A percentile compares a stretch with the other conserved stretches of the same genome.
phyloP scores from a whole-genome alignment of 2,888 invertebrate species.

The Agelastica alni region DNA sequence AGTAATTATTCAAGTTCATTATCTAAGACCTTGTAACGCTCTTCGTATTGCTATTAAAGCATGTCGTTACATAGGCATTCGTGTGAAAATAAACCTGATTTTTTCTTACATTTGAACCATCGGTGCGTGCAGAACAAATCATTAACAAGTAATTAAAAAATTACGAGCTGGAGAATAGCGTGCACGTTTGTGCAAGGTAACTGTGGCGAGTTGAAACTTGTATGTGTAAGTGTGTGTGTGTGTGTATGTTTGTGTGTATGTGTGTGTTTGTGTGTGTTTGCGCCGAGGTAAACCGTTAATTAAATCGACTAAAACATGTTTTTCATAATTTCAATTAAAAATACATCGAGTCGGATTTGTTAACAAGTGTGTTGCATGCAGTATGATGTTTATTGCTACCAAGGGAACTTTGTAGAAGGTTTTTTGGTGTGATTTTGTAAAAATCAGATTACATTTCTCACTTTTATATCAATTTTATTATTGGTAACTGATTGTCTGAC shows the following conservation, averaged over 20 bases:
- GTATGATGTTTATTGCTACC: constrained; percentile 3
- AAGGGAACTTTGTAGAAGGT: constrained; percentile 6
- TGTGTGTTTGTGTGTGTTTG: too few species aligned
- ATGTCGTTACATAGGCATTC: neutral
- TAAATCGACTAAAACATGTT: constrained; percentile 32
- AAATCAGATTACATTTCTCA: neutral
- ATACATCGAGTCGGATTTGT: constrained; percentile 28
- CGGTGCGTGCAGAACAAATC: constrained; percentile 14
- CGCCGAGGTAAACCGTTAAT: constrained; percentile 20
- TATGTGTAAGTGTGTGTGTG: too few species aligned
- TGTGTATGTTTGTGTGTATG: too few species aligned
- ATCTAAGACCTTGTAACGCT: too few species aligned
- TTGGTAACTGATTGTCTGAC: too few species aligned
- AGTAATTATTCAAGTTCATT: too few species aligned
- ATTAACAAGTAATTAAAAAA: constrained; percentile 28
- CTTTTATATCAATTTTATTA: too few species aligned
- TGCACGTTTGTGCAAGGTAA: constrained; percentile 16
- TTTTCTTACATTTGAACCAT: neutral
- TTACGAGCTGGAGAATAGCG: constrained; percentile 26
- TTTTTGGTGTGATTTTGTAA: neutral
- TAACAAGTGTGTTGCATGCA: constrained; percentile 34
- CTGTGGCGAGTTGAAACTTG: neutral
- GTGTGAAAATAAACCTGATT: neutral
- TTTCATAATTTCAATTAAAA: constrained; percentile 37
- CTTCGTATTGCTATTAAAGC: too few species aligned